Base-by-base conservation (phyloP, 2,888 invertebrate species). In the Dinocampus coccinellae region DNA sequence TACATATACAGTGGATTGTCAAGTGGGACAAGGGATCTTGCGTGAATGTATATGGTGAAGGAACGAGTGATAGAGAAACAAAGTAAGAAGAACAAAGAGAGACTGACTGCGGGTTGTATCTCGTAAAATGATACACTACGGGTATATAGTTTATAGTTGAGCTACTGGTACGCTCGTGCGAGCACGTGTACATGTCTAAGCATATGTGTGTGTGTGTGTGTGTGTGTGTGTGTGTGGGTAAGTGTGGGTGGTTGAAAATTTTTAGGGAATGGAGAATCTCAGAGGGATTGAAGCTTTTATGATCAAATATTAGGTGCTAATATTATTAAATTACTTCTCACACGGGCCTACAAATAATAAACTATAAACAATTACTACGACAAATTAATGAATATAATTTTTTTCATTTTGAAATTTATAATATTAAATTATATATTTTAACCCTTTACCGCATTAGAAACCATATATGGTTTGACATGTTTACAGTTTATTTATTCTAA, bases 251-350 rank as follows among this genome's bases (percentile, higher is more conserved):
- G 16, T 20, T 47, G 47, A 47, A 47, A 47, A 16, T 47, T 16
- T 47, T 47, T 47, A 20, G 47, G 47, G 47, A 6, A 58, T 80
- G 74, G 80, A 76, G 81, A 83, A 83, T 85, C 85, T 84, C 81
- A 84, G 84, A 84, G 83, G 85, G 83, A 85, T 85, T 83, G 81
- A 58, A 47, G 78, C 76, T 82, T 85, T 85, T 84, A 84, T 75
- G 82, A 78, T 78, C 70, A 77, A 78, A 82, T 85, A 67, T 85
- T 75, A 84, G 79, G 70, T 78, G 77, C 74, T 69, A 47, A 61
- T 34, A 47, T 34, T 52, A 16, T 34, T n/a, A 26, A 47, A 58
- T 58, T 33, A 33, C 2, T 34, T 58, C n/a, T 20, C 33, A 16
- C 33, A n/a, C n/a, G 33, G 34, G 20, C 16, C 58, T 47, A n/a